A percentile compares a stretch with the other conserved stretches of the same genome.
phyloP scores from a whole-genome alignment of 1,140 invertebrate species.

The Aphelinus atriplicis region DNA sequence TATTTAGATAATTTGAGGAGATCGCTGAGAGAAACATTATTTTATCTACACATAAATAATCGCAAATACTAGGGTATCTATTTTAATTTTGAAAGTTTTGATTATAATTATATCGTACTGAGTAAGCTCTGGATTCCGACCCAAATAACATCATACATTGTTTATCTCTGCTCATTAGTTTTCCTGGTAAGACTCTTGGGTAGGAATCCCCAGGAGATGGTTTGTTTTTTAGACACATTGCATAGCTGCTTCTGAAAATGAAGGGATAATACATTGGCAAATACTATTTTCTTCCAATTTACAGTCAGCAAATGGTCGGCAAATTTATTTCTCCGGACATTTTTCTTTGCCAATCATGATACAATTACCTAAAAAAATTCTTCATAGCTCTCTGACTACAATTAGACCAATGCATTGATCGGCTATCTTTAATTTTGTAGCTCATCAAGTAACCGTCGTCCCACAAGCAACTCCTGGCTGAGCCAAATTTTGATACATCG shows the following conservation, averaged over 20 bases:
- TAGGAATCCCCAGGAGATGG: background rate
- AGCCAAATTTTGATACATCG: background rate
- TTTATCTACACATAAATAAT: too few species aligned
- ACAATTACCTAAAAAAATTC: background rate
- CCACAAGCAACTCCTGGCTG: background rate
- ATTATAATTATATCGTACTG: background rate
- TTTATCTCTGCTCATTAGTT: background rate
- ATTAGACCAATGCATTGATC: background rate
- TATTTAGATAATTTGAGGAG: too few species aligned
- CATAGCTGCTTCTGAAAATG: background rate
- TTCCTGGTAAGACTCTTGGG: slow-evolving; percentile 17
- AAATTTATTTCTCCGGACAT: background rate
- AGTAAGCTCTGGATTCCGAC: background rate
- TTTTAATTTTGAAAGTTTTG: background rate
- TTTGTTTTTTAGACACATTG: background rate
- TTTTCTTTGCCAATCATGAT: background rate
- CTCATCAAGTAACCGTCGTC: slow-evolving; percentile 6
- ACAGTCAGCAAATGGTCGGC: background rate
- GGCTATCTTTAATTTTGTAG: background rate
- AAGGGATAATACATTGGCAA: background rate
- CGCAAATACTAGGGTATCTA: too few species aligned
- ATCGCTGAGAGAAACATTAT: too few species aligned
- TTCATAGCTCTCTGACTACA: background rate
- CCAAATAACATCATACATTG: slow-evolving; percentile 3
- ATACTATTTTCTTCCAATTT: background rate